These are phyloP conservation scores for Oostethus manadensis DNA, from an alignment of 2,113 vertebrate species.

Conservation along the genomic window DNA sequence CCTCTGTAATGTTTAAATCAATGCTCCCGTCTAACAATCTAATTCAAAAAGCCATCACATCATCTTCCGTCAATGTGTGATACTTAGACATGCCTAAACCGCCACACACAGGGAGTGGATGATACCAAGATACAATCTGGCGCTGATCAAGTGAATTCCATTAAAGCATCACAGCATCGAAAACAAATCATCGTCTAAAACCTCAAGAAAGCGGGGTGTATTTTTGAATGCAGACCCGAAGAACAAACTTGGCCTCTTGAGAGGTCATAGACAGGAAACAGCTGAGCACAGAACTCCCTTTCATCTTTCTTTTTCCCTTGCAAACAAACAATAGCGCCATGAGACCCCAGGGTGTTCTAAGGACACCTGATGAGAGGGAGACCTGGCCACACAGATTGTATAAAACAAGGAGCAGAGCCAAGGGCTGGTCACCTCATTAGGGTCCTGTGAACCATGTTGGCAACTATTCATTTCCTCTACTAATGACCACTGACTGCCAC, in stretches of 20 bases:
- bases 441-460: constrained; percentile 50
- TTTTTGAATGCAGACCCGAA: constrained; percentile 23
- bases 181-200: constrained; percentile 2
- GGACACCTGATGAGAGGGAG: constrained; percentile 59
- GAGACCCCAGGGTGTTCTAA: constrained; percentile 60
- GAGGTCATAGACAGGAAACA: constrained; percentile 45
- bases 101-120: constrained; percentile 53
- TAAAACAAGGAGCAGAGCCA: constrained; percentile 44
- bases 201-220: background rate
- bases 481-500: constrained; percentile 38
- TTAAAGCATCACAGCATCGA: constrained; percentile 21
- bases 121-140: constrained; percentile 51
- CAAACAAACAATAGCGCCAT: constrained; percentile 63
- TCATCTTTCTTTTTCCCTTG: constrained; percentile 44
- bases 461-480: constrained; percentile 53
- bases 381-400: constrained; percentile 54
- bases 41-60: constrained; percentile 57
- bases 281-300: constrained; percentile 55
- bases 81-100: constrained; percentile 22
- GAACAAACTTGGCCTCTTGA: constrained; percentile 38
- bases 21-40: background rate
- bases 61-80: constrained; percentile 37
- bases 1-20: background rate
- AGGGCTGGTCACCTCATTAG: constrained; percentile 61
- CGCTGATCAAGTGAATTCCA: constrained; percentile 49